These are phyloP conservation scores for Squalus acanthias DNA, from an alignment of 2,797 vertebrate species.

Conservation along the genomic window DNA sequence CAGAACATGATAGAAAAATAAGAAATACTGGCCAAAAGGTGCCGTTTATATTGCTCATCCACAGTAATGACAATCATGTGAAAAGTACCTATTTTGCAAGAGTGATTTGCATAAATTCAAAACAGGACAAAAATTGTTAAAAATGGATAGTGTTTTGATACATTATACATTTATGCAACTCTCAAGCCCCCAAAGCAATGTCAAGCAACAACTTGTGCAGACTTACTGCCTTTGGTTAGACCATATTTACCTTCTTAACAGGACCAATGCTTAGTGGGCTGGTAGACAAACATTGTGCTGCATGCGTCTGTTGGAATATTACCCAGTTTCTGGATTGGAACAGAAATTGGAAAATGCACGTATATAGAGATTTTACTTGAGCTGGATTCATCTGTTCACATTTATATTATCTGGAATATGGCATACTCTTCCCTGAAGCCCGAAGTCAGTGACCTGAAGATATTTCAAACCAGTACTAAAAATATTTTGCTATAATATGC, in stretches of 20 bases:
- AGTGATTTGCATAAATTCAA: background rate
- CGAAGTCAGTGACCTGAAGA: background rate
- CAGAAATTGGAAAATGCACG: background rate
- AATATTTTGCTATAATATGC: background rate
- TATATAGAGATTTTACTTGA: background rate
- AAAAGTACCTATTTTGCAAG: background rate
- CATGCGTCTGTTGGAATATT: background rate
- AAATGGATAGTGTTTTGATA: constrained; percentile 1
- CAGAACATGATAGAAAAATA: constrained; percentile 21
- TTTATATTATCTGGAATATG: background rate
- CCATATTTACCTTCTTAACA: background rate
- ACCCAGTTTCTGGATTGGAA: background rate
- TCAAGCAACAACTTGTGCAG: background rate
- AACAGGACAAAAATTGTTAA: background rate
- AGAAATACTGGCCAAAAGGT: background rate
- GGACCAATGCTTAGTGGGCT: background rate
- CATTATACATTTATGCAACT: constrained; percentile 18
- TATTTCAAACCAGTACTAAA: background rate
- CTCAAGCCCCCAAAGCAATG: background rate
- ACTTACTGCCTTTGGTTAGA: background rate
- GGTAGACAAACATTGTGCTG: no score
- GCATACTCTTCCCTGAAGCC: background rate
- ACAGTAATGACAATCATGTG: constrained; percentile 26
- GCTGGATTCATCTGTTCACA: background rate
- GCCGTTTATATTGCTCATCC: background rate